phyloP scores from a whole-genome alignment of 2,113 vertebrate species.

The Butorides virescens region DNA sequence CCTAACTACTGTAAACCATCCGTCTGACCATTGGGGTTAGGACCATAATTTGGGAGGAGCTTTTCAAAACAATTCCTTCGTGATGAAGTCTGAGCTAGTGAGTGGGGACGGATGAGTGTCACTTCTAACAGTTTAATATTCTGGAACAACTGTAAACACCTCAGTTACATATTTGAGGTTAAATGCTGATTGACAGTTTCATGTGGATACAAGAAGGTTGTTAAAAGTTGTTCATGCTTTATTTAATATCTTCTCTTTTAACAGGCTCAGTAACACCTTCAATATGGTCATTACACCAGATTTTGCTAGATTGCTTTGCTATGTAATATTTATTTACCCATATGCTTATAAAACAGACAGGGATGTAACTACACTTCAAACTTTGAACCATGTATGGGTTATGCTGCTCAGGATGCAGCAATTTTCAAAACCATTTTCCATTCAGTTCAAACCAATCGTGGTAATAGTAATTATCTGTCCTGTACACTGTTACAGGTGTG shows the following conservation, averaged over 20 bases:
- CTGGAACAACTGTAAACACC: neutral
- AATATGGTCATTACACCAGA: neutral
- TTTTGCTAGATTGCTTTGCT: neutral
- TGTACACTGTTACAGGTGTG: neutral
- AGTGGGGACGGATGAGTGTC: neutral
- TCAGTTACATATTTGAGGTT: neutral
- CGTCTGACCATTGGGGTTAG: neutral
- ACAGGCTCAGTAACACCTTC: neutral
- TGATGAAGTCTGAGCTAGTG: neutral
- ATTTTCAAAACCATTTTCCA: neutral
- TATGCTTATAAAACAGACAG: neutral
- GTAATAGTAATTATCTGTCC: neutral
- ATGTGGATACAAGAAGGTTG: neutral
- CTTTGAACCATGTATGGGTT: neutral
- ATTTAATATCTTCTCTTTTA: neutral
- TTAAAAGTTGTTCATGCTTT: neutral
- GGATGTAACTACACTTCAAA: neutral
- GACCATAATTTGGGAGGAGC: neutral
- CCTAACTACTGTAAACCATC: neutral
- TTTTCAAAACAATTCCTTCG: constrained; percentile 42
- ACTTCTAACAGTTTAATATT: neutral
- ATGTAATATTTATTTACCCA: neutral
- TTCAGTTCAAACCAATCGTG: neutral
- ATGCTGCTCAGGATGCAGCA: neutral
- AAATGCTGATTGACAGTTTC: neutral